These are phyloP conservation scores for Fregata magnificens DNA, from an alignment of 2,113 vertebrate genomes.

Conservation along the genomic window DNA sequence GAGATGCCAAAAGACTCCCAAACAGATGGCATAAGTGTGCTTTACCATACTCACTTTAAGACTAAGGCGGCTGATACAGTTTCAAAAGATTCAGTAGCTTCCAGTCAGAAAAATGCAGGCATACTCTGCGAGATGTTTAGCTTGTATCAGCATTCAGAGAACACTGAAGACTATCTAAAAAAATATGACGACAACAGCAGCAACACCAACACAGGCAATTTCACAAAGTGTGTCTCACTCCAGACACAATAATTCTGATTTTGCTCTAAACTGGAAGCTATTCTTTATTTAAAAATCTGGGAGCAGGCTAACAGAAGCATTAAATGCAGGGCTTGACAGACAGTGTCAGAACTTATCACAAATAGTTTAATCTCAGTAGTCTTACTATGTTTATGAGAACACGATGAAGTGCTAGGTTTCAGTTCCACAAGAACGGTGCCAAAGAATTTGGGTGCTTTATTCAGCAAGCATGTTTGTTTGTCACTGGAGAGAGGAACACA, in stretches of 20 bases:
- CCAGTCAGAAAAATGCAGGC: not conserved
- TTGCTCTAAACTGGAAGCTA: not conserved
- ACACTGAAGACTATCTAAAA: not conserved
- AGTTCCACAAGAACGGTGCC: not conserved
- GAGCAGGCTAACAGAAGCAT: not conserved
- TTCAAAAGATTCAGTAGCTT: not conserved
- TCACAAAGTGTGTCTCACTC: not conserved
- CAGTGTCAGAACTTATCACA: not conserved
- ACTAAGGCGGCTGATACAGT: rapidly evolving
- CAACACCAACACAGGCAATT: not conserved
- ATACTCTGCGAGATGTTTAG: not conserved
- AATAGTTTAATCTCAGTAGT: not conserved
- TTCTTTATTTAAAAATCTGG: not conserved
- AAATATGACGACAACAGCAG: not conserved
- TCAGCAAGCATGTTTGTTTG: not conserved
- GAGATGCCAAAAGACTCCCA: not conserved
- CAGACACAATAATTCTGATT: not conserved
- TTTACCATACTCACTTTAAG: not conserved
- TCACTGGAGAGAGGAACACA: not conserved
- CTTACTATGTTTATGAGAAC: not conserved
- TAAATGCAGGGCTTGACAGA: not conserved
- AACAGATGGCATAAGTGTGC: not conserved
- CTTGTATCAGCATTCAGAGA: not conserved
- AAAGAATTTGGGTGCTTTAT: not conserved
- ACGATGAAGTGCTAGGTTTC: not conserved